phyloP scores from a whole-genome alignment of 2,113 vertebrate genomes.

The Naja naja region DNA sequence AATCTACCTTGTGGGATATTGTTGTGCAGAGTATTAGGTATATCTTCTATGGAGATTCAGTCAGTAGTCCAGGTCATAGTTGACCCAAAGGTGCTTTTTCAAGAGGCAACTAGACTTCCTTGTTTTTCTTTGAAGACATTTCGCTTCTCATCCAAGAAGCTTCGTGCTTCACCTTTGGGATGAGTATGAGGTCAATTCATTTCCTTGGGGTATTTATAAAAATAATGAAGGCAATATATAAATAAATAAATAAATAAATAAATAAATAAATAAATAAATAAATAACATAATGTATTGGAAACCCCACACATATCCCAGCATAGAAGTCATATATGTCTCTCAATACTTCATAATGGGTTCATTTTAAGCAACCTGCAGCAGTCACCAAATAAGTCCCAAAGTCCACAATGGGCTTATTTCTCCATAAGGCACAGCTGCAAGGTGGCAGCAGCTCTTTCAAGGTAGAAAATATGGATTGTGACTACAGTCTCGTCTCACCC shows the following conservation, averaged over 20 bases:
- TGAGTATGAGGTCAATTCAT: not conserved
- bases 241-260: no score
- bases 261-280: no score
- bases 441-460: slow-evolving; percentile 55
- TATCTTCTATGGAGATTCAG: no score
- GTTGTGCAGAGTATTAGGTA: no score
- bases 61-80: no score
- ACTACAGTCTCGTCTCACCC: slow-evolving; percentile 38
- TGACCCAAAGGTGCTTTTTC: no score
- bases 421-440: slow-evolving; percentile 50
- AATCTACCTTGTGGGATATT: no score
- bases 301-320: slow-evolving; percentile 18
- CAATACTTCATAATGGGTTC: slow-evolving; percentile 40
- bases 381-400: slow-evolving; percentile 42
- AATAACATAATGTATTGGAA: not conserved
- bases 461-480: slow-evolving; percentile 56
- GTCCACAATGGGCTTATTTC: slow-evolving; percentile 41
- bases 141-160: no score
- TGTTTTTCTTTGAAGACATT: no score
- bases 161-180: no score
- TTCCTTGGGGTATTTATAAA: not conserved
- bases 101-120: no score
- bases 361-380: slow-evolving; percentile 46
- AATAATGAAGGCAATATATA: not conserved
- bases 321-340: slow-evolving; percentile 14